Evolutionary conservation across 2,888 invertebrate species (phyloP).

Genomic region (Gymnosoma rotundatum): DNA sequence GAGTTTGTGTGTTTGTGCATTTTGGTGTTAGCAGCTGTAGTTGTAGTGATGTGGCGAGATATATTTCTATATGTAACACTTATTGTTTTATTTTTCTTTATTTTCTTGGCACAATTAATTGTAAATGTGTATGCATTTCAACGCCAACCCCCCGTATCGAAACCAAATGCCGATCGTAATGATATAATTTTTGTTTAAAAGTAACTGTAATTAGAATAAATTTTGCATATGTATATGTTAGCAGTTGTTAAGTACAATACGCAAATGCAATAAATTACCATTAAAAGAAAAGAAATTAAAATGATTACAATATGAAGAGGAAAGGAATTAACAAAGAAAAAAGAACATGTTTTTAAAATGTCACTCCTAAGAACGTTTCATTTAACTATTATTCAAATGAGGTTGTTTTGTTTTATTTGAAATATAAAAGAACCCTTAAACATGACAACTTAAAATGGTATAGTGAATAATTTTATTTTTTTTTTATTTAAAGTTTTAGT

Average conservation of each 20-base stretch:
- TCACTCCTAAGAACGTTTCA: conserved; percentile 2
- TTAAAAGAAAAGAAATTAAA: conserved; percentile 26
- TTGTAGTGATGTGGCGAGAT: conserved; percentile 80
- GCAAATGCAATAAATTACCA: conserved; percentile 20
- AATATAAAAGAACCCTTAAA: background rate
- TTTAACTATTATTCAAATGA: conserved; percentile 7
- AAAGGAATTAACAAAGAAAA: conserved; percentile 23
- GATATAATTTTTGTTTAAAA: conserved; percentile 79
- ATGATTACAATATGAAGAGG: conserved; percentile 16
- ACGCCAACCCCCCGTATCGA: conserved; percentile 78
- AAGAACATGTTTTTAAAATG: conserved; percentile 23
- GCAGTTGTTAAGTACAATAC: background rate
- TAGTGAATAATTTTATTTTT: conserved; percentile 40
- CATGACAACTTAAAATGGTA: conserved; percentile 11
- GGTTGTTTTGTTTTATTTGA: conserved; percentile 21
- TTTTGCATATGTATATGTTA: background rate
- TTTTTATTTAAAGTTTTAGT: too few relatives aligned
- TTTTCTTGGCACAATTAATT: conserved; percentile 81
- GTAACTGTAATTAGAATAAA: conserved; percentile 43
- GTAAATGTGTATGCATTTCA: conserved; percentile 81
- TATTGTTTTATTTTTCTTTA: conserved; percentile 81
- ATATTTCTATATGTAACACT: conserved; percentile 81
- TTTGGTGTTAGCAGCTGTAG: background rate
- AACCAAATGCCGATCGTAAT: conserved; percentile 77
- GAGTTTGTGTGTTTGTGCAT: background rate